These are phyloP conservation scores for Tryphoninae sp. DNA, from an alignment of 2,888 invertebrate species.

Conservation along the genomic window DNA sequence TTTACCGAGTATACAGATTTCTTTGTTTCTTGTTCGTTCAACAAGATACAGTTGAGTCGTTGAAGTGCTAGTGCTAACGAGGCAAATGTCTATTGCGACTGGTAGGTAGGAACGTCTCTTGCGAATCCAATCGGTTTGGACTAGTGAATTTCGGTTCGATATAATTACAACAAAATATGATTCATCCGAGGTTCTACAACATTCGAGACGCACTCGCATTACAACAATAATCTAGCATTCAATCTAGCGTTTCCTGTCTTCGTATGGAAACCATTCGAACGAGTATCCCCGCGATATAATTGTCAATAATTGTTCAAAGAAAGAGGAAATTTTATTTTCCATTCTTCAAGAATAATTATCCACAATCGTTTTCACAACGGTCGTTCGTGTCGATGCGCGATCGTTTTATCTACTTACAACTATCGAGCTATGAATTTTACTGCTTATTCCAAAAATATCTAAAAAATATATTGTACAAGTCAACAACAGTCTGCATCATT, in stretches of 20 bases:
- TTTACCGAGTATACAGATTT: constrained; percentile 36
- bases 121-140: background rate
- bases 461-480: constrained; percentile 77
- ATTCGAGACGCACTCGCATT: background rate
- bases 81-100: background rate
- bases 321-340: background rate
- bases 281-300: constrained; percentile 2
- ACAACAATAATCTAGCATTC: background rate
- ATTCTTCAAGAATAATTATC: constrained; percentile 27
- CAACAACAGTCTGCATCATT: constrained; percentile 72
- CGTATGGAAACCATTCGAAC: background rate
- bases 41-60: background rate
- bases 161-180: background rate
- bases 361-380: constrained; percentile 13
- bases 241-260: background rate
- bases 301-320: background rate
- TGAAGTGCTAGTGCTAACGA: background rate
- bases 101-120: background rate
- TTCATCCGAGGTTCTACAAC: background rate
- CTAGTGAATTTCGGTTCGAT: background rate
- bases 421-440: constrained; percentile 65
- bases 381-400: constrained; percentile 1
- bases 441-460: constrained; percentile 76
- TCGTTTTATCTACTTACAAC: constrained; percentile 62
- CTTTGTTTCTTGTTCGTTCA: constrained; percentile 37